Evolutionary conservation across 2,888 invertebrate species (phyloP).

Genomic region (Yponomeuta plumbellus): DNA sequence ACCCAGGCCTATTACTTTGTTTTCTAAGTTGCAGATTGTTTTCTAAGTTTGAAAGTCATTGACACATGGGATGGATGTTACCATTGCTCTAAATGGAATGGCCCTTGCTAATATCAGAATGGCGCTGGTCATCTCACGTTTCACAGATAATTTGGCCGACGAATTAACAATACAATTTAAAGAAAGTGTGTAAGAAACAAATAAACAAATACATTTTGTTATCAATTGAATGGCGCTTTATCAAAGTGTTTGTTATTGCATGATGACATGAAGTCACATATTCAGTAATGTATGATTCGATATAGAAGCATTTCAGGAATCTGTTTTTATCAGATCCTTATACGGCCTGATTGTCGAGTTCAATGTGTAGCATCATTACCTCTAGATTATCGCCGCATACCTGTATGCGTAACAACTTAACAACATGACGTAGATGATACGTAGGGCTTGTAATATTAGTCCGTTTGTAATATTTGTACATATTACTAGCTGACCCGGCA

Average conservation of each 20-base stretch:
- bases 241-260: neutral
- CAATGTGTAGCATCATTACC: conserved; percentile 43
- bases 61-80: too few relatives aligned
- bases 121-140: too few relatives aligned
- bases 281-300: conserved; percentile 28
- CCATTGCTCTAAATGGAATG: too few relatives aligned
- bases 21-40: too few relatives aligned
- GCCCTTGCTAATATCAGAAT: too few relatives aligned
- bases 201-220: neutral
- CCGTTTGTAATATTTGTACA: too few relatives aligned
- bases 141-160: too few relatives aligned
- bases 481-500: too few relatives aligned
- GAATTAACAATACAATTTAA: too few relatives aligned
- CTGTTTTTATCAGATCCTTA: conserved; percentile 43
- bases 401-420: neutral
- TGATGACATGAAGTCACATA: conserved; percentile 26
- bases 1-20: too few relatives aligned
- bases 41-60: too few relatives aligned
- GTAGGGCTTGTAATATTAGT: neutral
- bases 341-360: conserved; percentile 41
- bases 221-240: neutral
- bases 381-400: conserved; percentile 6
- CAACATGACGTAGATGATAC: neutral
- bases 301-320: conserved; percentile 53
- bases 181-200: too few relatives aligned